Base-by-base conservation (phyloP, 2,113 vertebrate species). In the Elephas maximus region DNA sequence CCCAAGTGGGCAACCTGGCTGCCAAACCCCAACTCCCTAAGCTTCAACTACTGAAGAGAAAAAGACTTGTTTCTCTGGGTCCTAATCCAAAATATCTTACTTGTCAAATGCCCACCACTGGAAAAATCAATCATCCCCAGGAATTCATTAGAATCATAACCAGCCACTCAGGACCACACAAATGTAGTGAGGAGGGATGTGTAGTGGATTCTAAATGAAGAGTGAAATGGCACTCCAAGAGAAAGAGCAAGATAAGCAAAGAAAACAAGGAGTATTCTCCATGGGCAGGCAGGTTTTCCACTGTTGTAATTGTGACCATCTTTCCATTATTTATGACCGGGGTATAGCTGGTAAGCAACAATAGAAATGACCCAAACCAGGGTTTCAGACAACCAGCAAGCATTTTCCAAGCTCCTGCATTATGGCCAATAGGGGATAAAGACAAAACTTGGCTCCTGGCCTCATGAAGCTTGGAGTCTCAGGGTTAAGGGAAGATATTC, bases 271-370 rank as follows among this genome's bases (percentile, higher is more conserved):
- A 0, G 11, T 1, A 10, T 33, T 51, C 33, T 10, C 30, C 33
- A 2, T 1, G 1, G 0, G 0, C 1, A 23, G 44, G 4, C 76
- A 84, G 37, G 5, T 62, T 1, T 15, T 23, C 73, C 17, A 4
- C 28, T 4, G 51, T 4, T 8, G 15, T 78, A 60, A 77, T 26
- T 2, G 8, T 45, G 12, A 28, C 41, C 53, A 23, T 9, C 76
- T 63, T 62, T 51, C 48, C 33, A 12, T 53, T 10, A 92, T 41
- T n/a, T 24, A 18, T 23, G 44, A 20, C 37, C 8, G 10, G 41
- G 45, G 24, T 26, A 48, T 17, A 11, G 30, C 3, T 15, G 11
- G 7, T 51, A 23, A 69, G 45, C 9, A 51, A 15, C 10, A 67
- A 37, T 23, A 23, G 2, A 4, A 37, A 37, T 8, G 33, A 33